Conservation (phyloP, 2,888 invertebrate species). For the Pycnomerus fuliginosus region DNA sequence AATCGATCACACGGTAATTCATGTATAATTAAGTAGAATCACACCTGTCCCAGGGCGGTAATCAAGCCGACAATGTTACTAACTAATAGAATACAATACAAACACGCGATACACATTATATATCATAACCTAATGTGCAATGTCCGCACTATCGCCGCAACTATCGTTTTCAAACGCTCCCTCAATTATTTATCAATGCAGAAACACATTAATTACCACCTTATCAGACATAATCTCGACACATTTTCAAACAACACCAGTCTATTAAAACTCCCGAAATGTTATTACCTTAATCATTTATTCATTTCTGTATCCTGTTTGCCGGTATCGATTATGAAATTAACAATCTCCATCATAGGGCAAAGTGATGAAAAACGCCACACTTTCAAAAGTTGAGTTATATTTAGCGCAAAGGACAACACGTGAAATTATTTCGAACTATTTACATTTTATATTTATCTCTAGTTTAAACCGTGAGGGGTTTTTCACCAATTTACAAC, state of each 20-base stretch:
- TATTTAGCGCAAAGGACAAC: too few species aligned
- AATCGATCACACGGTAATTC: conserved; percentile 24
- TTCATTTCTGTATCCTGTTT: conserved; percentile 23
- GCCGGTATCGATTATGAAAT: conserved; percentile 21
- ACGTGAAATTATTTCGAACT: too few species aligned
- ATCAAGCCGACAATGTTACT: conserved; percentile 43
- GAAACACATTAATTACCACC: conserved; percentile 46
- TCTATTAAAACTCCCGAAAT: conserved; percentile 29
- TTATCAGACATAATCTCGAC: conserved; percentile 38
- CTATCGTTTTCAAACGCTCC: conserved; percentile 46
- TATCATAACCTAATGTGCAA: conserved; percentile 49
- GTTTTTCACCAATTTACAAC: too few species aligned
- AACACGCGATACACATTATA: conserved; percentile 42
- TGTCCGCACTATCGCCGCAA: conserved; percentile 44
- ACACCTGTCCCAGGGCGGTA: conserved; percentile 47
- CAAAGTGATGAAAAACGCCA: too few species aligned
- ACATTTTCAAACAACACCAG: conserved; percentile 35
- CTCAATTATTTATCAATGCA: conserved; percentile 48
- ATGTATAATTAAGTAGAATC: conserved; percentile 41
- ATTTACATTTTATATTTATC: too few species aligned
- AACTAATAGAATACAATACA: conserved; percentile 47
- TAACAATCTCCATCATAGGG: conserved; percentile 8
- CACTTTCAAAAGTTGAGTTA: too few species aligned
- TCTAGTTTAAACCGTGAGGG: too few species aligned
- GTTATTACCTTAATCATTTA: conserved; percentile 30